phyloP scores from a whole-genome alignment of 2,888 invertebrate genomes.

The Hesperia comma region DNA sequence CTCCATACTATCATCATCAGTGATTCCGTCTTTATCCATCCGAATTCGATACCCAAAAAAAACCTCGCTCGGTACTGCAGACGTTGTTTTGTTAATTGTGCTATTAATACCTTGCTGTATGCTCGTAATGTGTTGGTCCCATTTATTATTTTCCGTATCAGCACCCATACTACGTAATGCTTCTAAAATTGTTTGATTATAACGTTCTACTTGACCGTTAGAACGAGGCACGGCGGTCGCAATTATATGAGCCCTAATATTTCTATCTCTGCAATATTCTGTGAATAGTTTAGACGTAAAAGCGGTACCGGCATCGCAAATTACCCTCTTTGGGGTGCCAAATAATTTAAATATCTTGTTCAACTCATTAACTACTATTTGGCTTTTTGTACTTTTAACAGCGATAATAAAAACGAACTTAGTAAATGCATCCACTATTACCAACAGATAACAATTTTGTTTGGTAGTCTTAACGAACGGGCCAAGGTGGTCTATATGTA shows the following conservation, averaged over 20 bases:
- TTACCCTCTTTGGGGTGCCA: conserved; percentile 43
- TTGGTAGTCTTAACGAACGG: conserved; percentile 43
- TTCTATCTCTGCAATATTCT: conserved; percentile 38
- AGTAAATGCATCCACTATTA: conserved; percentile 43
- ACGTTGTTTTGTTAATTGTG: conserved; percentile 42
- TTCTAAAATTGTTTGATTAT: conserved; percentile 44
- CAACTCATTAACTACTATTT: conserved; percentile 40
- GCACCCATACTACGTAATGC: conserved; percentile 43
- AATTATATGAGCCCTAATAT: conserved; percentile 40
- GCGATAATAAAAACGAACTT: conserved; percentile 47
- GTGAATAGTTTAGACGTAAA: conserved; percentile 45
- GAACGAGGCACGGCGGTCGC: conserved; percentile 40
- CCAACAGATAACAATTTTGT: conserved; percentile 43
- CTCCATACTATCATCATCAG: conserved; percentile 22
- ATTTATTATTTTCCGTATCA: conserved; percentile 40
- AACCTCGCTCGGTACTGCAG: conserved; percentile 42
- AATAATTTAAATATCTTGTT: conserved; percentile 46
- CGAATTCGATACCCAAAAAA: conserved; percentile 43
- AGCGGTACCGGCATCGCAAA: conserved; percentile 46
- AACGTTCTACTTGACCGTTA: conserved; percentile 46
- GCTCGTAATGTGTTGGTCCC: conserved; percentile 40
- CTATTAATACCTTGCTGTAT: conserved; percentile 47
- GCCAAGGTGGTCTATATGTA: conserved; percentile 45
- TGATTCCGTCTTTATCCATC: conserved; percentile 35
- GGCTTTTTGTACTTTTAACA: conserved; percentile 41